Evolutionary conservation across 2,888 invertebrate genomes (phyloP).

Genomic region (Scaptomyza flava): DNA sequence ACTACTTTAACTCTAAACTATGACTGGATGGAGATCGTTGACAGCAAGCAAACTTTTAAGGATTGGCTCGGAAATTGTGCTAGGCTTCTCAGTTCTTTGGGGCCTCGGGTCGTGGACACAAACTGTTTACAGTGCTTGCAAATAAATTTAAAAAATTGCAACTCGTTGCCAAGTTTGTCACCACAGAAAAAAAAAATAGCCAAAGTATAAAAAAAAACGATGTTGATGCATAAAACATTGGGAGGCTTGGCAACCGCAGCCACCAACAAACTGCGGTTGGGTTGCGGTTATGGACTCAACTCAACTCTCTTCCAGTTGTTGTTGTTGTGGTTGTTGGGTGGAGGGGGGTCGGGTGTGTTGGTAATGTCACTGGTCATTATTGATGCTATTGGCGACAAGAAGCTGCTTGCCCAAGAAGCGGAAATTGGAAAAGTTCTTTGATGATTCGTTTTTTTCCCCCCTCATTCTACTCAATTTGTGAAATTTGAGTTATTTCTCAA

Average conservation of each 20-base stretch:
- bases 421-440: conserved; percentile 71
- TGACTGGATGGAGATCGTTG: conserved; percentile 11
- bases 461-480: conserved; percentile 2
- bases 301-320: conserved; percentile 18
- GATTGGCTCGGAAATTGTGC: conserved; percentile 51
- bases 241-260: conserved; percentile 63
- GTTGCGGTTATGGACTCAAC: conserved; percentile 39
- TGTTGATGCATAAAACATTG: conserved; percentile 48
- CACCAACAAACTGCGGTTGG: conserved; percentile 61
- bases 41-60: conserved; percentile 48
- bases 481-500: conserved; percentile 13
- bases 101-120: conserved; percentile 1
- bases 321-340: conserved; percentile 22
- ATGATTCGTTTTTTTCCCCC: background rate
- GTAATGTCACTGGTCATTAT: conserved; percentile 66
- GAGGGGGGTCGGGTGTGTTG: conserved; percentile 29
- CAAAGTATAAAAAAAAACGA: conserved; percentile 32
- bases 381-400: conserved; percentile 52
- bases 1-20: conserved; percentile 14
- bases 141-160: conserved; percentile 71
- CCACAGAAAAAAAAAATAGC: conserved; percentile 42
- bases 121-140: conserved; percentile 48
- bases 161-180: conserved; percentile 75
- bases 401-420: conserved; percentile 50
- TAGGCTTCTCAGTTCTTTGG: background rate